Conservation (phyloP, 1,140 invertebrate species). For the Aricia agestis region DNA sequence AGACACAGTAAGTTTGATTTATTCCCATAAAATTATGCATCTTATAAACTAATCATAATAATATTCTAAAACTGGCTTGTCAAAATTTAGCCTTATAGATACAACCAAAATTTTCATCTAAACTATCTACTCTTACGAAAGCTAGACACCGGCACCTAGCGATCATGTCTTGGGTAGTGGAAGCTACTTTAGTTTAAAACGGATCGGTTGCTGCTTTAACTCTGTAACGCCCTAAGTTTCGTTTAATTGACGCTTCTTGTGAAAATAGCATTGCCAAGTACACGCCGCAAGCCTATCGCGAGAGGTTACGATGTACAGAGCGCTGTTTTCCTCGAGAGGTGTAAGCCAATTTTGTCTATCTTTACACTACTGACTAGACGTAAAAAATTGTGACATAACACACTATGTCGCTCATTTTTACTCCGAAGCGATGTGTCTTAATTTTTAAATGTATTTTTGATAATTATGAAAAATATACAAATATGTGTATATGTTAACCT, state of each 20-base stretch:
- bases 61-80: slow-evolving; percentile 59
- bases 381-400: slow-evolving; percentile 55
- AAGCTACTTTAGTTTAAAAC: slow-evolving; percentile 19
- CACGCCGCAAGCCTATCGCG: background rate
- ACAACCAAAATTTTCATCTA: slow-evolving; percentile 30
- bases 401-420: slow-evolving; percentile 54
- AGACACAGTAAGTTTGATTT: slow-evolving; percentile 49
- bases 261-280: background rate
- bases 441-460: slow-evolving; percentile 37
- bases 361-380: slow-evolving; percentile 66
- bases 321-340: slow-evolving; percentile 4
- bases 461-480: slow-evolving; percentile 70
- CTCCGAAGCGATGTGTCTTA: slow-evolving; percentile 48
- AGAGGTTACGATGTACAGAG: background rate
- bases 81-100: slow-evolving; percentile 31
- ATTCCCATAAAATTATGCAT: slow-evolving; percentile 58
- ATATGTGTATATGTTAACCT: slow-evolving; percentile 56
- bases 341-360: slow-evolving; percentile 45
- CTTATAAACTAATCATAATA: slow-evolving; percentile 51
- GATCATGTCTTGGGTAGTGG: slow-evolving; percentile 22
- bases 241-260: slow-evolving; percentile 4
- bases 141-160: slow-evolving; percentile 27
- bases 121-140: slow-evolving; percentile 27
- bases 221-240: slow-evolving; percentile 1
- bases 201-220: background rate